Evolutionary conservation across 35 echinoderm and acorn worm species (phyloP), one percentile per base, ranked within the genome.

Genomic region (Amphiura filiformis): DNA sequence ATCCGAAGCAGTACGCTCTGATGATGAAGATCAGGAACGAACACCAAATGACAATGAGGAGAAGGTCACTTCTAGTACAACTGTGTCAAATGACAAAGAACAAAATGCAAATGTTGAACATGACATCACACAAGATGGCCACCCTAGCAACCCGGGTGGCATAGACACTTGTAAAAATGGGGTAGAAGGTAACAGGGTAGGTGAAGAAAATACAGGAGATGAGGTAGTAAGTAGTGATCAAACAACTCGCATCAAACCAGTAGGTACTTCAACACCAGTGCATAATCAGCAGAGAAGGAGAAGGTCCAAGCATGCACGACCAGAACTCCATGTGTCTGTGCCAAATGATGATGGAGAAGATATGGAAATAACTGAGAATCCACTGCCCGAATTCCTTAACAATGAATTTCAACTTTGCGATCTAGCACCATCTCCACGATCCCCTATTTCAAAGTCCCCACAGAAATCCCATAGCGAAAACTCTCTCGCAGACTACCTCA

Each of bases 381-480:
- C 89, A 0, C 75, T 91, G 23, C 89, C 89, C 1, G 89, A 91
- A 57, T 41, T 78, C 82, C 31, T 85, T 32, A 82, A 87, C 39
- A 36, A 80, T 39, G 85, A 84, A 37, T 47, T 82, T 23, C 39
- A 78, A 32, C 41, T 79, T 0, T n/a, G 32, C 23, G 82, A 91
- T 31, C 32, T 79, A 17, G 64, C 35, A 35, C 56, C 83, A 65
- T 32, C 44, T 20, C 39, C 82, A 37, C 26, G 78, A 31, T 81
- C 87, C 12, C 87, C 78, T 23, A 57, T 81, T 28, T 31, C 39
- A 0, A 79, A 83, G 77, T 84, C 84, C 1, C 89, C 93, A 1
- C 39, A 91, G 22, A 94, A 94, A 61, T 94, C 96, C 23, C 96
- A 99, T 80, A 99, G 96, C 56, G 96, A 99, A 49, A 99, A 99